Conservation (phyloP, 2,888 invertebrate species). For the Himalopsyche kuldschensis region DNA sequence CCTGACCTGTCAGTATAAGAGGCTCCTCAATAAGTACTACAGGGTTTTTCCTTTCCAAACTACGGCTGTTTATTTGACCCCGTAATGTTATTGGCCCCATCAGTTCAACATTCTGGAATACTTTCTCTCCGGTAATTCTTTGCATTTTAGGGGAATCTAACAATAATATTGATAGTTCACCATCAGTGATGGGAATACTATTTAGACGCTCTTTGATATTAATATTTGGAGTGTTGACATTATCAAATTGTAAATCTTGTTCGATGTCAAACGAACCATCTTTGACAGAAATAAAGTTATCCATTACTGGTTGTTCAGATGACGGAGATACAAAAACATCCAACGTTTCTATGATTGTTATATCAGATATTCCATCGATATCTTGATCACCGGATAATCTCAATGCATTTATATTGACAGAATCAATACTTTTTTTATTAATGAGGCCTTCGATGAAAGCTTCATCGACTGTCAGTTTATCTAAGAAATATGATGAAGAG, state of each 20-base stretch:
- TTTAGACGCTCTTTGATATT: conserved; percentile 51
- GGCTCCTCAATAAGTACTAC: conserved; percentile 50
- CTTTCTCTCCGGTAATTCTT: conserved; percentile 50
- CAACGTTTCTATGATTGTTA: conserved; percentile 11
- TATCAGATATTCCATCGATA: conserved; percentile 43
- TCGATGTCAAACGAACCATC: conserved; percentile 50
- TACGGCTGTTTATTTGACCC: conserved; percentile 52
- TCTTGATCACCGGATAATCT: conserved; percentile 55
- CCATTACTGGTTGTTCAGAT: conserved; percentile 38
- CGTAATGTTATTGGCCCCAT: conserved; percentile 50
- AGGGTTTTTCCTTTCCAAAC: conserved; percentile 51
- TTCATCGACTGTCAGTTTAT: conserved; percentile 48
- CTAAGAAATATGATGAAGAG: conserved; percentile 34
- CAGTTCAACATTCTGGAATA: conserved; percentile 51
- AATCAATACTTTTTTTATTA: conserved; percentile 52
- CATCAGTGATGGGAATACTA: conserved; percentile 51
- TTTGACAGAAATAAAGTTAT: conserved; percentile 48
- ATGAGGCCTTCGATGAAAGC: conserved; percentile 52
- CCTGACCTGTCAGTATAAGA: conserved; percentile 48
- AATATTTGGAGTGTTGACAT: conserved; percentile 49
- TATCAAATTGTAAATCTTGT: conserved; percentile 52
- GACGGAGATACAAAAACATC: not conserved
- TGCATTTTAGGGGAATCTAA: conserved; percentile 49
- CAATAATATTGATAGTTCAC: conserved; percentile 52
- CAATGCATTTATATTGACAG: conserved; percentile 52